A percentile compares a stretch with the other conserved stretches of the same genome.
Evolutionary conservation across 1,140 invertebrate species (phyloP).

Genomic region (Proctacanthus coquilletti): DNA sequence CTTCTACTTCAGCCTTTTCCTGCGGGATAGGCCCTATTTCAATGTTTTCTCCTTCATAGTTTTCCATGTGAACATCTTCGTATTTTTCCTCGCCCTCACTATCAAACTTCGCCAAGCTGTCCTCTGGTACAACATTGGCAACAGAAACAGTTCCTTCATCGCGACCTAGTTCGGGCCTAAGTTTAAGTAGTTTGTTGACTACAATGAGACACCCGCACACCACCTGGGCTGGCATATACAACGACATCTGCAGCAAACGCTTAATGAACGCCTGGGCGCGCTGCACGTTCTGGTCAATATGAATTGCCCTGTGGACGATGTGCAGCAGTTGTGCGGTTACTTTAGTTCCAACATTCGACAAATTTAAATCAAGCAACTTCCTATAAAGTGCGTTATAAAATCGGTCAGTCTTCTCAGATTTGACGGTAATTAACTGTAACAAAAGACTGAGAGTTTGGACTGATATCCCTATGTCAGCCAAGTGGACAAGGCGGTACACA

Average conservation of each 20-base stretch:
- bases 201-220: slow-evolving; percentile 26
- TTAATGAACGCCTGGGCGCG: slow-evolving; percentile 79
- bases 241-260: slow-evolving; percentile 62
- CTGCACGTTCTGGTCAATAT: slow-evolving; percentile 52
- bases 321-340: slow-evolving; percentile 75
- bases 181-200: slow-evolving; percentile 23
- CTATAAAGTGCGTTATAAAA: slow-evolving; percentile 85
- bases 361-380: slow-evolving; percentile 64
- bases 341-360: slow-evolving; percentile 45
- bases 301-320: slow-evolving; percentile 71
- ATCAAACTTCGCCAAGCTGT: slow-evolving; percentile 28
- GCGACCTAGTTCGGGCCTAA: slow-evolving; percentile 14
- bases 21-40: no score
- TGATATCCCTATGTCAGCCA: slow-evolving; percentile 65
- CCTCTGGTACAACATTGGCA: slow-evolving; percentile 5
- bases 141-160: not conserved
- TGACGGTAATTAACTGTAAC: slow-evolving; percentile 57
- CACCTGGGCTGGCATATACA: slow-evolving; percentile 20
- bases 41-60: slow-evolving; percentile 28
- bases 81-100: slow-evolving; percentile 37
- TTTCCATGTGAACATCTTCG: slow-evolving; percentile 33
- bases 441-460: slow-evolving; percentile 78
- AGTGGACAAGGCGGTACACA: slow-evolving; percentile 78
- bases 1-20: slow-evolving; percentile 10
- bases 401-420: slow-evolving; percentile 35